These are phyloP conservation scores for Dendrocincla tyrannina DNA, from an alignment of 2,797 vertebrate species.

Conservation along the genomic window DNA sequence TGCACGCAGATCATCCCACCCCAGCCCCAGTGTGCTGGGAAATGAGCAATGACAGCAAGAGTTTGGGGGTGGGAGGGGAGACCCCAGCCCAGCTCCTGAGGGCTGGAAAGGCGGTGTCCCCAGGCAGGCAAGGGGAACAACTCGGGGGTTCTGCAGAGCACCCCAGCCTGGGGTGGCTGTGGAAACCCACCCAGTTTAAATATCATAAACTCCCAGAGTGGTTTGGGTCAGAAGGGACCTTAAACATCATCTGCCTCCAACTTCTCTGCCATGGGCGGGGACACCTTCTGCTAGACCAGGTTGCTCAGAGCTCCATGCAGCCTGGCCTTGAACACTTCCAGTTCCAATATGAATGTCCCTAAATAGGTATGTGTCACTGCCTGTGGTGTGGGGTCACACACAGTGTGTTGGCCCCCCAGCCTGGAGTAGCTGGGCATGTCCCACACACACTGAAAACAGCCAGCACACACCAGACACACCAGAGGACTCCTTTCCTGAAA, in stretches of 20 bases:
- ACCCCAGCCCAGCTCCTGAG: not conserved
- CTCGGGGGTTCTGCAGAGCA: not conserved
- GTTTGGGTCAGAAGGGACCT: not conserved
- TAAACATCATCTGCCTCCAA: too few relatives aligned
- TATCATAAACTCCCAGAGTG: not conserved
- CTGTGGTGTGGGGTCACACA: rapidly evolving
- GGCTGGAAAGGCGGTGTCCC: conserved; percentile 36
- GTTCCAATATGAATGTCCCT: rapidly evolving
- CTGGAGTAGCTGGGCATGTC: rapidly evolving
- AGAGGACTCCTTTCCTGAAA: rapidly evolving
- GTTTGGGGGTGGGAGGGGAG: not conserved
- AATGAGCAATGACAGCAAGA: conserved; percentile 8
- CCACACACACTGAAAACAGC: rapidly evolving
- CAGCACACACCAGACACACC: rapidly evolving
- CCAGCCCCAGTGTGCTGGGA: not conserved
- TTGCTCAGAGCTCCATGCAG: not conserved
- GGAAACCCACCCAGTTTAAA: not conserved
- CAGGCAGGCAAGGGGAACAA: conserved; percentile 1
- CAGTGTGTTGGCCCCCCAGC: not conserved
- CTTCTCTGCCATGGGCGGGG: not conserved
- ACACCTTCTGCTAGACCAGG: not conserved
- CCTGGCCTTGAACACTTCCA: rapidly evolving
- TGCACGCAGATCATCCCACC: not conserved
- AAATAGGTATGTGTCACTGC: rapidly evolving
- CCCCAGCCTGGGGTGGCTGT: not conserved